Evolutionary conservation across 1,140 invertebrate genomes (phyloP), one percentile per base, ranked within the genome.

Genomic region (Drosophila dunni): DNA sequence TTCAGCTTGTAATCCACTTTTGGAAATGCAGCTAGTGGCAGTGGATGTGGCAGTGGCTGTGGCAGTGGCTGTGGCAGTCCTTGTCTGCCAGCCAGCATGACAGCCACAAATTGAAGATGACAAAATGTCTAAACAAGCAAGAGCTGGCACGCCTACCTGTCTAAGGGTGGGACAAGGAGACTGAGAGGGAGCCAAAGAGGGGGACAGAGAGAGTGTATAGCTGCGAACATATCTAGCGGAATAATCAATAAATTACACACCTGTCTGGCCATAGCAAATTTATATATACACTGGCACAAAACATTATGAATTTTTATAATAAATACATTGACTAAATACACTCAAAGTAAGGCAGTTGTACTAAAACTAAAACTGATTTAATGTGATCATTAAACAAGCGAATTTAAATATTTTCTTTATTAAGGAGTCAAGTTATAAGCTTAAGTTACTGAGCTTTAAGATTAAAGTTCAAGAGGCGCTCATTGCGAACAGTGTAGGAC

Each of bases 241-340:
- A 89, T 89, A 89, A 89, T 89, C 85, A 89, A 89, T 89, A 89
- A 89, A 89, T 89, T 89, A 89, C 85, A 89, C 86, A 90, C 85
- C 85, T 90, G 86, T 90, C 85, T 90, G 86, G 75, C 71, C 82
- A 90, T 81, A 77, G 72, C 48, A 78, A 84, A 84, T 75, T 78
- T 78, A 69, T 64, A 63, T 65, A 44, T 38, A 42, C 38, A 29
- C 24, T 29, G 24, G 4, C 24, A 29, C 24, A 29, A 29, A 29
- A 29, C 4, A 2, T 29, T 29, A 29, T 29, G 24, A 29, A 29
- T 29, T 29, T 29, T 29, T 29, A 29, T 29, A 29, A 29, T 1
- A 29, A 0, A 5, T 29, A 4, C 1, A 29, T 29, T 29, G 24
- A 6, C 3, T 5, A 4, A 29, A 29, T 29, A 29, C 24, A 2